Percentiles rank a stretch among this genome's conserved stretches.
These are phyloP conservation scores for Trilocha varians DNA, from an alignment of 2,888 invertebrate genomes.

Conservation along the genomic window DNA sequence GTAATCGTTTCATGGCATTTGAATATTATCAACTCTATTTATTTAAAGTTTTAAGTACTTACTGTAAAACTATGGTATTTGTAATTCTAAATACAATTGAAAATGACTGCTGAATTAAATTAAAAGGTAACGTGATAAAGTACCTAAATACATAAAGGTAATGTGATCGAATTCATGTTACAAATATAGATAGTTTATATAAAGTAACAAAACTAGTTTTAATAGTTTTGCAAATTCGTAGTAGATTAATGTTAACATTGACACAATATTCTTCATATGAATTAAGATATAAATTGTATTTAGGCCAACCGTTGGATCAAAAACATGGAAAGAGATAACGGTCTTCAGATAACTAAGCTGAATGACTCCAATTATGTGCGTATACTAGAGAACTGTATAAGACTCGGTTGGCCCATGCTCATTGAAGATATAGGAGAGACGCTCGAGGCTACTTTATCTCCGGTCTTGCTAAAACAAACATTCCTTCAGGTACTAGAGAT, in stretches of 20 bases:
- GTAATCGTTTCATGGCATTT: too few species aligned
- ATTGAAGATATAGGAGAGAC: slow-evolving; percentile 92
- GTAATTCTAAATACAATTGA: too few species aligned
- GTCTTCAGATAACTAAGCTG: slow-evolving; percentile 84
- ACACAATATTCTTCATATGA: not conserved
- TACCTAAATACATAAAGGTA: too few species aligned
- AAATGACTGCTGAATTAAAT: too few species aligned
- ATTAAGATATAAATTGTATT: not conserved
- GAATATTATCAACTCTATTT: too few species aligned
- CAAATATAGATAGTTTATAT: too few species aligned
- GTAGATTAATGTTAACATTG: slow-evolving; percentile 6
- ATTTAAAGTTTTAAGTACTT: too few species aligned
- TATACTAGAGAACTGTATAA: slow-evolving; percentile 84
- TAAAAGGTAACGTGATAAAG: too few species aligned
- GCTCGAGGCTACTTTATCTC: slow-evolving; percentile 89
- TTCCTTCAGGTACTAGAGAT: slow-evolving; percentile 74
- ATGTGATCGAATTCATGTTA: too few species aligned
- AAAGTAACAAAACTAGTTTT: too few species aligned
- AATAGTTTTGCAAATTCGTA: too few species aligned
- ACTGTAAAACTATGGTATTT: too few species aligned
- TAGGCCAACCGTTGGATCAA: slow-evolving; percentile 93
- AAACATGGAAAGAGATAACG: slow-evolving; percentile 85
- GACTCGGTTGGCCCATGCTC: slow-evolving; percentile 88
- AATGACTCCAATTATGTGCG: slow-evolving; percentile 84
- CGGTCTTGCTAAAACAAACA: slow-evolving; percentile 86